phyloP scores from a whole-genome alignment of 2,797 vertebrate species.

The Menidia menidia region DNA sequence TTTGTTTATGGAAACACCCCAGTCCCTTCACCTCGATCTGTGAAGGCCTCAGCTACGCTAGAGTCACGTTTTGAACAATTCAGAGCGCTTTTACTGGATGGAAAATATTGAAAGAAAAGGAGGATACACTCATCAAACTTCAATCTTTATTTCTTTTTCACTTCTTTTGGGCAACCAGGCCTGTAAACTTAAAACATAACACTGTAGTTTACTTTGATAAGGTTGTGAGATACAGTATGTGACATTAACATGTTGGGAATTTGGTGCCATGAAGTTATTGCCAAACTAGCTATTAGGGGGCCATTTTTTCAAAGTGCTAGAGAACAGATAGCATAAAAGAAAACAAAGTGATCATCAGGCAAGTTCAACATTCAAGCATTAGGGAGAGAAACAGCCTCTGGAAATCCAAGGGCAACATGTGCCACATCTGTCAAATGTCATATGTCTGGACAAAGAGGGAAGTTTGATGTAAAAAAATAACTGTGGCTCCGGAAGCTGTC shows the following conservation, averaged over 20 bases:
- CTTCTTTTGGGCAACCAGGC: background rate
- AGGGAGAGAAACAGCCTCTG: background rate
- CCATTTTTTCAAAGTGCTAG: background rate
- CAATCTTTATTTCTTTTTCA: background rate
- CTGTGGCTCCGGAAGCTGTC: background rate
- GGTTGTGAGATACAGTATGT: slow-evolving; percentile 4
- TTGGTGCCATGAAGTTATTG: background rate
- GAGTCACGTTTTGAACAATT: background rate
- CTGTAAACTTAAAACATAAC: slow-evolving; percentile 4
- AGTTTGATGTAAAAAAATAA: background rate
- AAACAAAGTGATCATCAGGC: slow-evolving; percentile 6
- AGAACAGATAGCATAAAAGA: no score
- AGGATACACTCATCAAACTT: background rate
- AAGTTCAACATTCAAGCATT: background rate
- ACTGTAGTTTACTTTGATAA: background rate
- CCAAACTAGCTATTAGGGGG: background rate
- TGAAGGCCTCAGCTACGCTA: background rate
- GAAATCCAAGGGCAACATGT: background rate
- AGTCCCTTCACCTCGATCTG: background rate
- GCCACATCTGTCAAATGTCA: background rate
- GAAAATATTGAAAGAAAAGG: slow-evolving; percentile 4
- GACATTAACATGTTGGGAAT: slow-evolving; percentile 17
- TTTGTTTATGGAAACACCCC: slow-evolving; percentile 6
- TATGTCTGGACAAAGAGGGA: background rate
- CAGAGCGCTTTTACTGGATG: background rate